Evolutionary conservation across 30 jellyfish, hydroid and myxozoan species (phyloP).

Genomic region (Phacellophora camtschatica): DNA sequence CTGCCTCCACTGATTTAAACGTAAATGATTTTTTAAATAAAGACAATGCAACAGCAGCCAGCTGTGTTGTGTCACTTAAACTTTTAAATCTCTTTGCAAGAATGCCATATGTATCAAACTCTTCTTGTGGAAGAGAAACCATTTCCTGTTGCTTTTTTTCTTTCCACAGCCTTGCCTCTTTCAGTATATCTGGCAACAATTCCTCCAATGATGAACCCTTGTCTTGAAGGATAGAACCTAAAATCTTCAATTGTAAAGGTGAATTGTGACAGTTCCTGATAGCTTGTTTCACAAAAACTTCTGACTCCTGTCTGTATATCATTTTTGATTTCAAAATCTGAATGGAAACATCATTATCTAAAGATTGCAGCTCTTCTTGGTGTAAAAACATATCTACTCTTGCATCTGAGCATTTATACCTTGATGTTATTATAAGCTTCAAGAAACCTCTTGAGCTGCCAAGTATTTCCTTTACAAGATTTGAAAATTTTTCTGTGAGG

Average conservation of each 20-base stretch:
- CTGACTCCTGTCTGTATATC: not conserved
- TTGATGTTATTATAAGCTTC: conserved; percentile 31
- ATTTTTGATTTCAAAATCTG: not conserved
- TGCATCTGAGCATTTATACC: conserved; percentile 14
- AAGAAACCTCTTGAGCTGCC: not conserved
- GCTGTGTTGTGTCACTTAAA: conserved; percentile 42
- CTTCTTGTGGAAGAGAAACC: conserved; percentile 12
- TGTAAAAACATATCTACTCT: not conserved
- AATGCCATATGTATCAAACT: conserved; percentile 24
- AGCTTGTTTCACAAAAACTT: not conserved
- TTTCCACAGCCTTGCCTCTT: conserved; percentile 37
- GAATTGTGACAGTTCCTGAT: not conserved
- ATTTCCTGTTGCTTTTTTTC: not conserved
- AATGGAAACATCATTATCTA: conserved; percentile 14
- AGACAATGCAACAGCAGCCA: conserved; percentile 41
- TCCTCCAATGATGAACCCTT: conserved; percentile 7
- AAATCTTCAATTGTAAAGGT: conserved; percentile 21
- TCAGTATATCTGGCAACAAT: not conserved
- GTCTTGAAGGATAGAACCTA: conserved; percentile 36
- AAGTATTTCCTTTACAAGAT: not conserved
- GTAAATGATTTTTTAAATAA: conserved; percentile 32
- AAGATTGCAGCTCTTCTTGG: conserved; percentile 24
- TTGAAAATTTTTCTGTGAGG: conserved; percentile 9
- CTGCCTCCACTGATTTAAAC: not conserved
- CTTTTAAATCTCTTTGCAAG: conserved; percentile 13